Evolutionary conservation across 2,797 vertebrate species (phyloP).

Genomic region (Rallus crepitans): DNA sequence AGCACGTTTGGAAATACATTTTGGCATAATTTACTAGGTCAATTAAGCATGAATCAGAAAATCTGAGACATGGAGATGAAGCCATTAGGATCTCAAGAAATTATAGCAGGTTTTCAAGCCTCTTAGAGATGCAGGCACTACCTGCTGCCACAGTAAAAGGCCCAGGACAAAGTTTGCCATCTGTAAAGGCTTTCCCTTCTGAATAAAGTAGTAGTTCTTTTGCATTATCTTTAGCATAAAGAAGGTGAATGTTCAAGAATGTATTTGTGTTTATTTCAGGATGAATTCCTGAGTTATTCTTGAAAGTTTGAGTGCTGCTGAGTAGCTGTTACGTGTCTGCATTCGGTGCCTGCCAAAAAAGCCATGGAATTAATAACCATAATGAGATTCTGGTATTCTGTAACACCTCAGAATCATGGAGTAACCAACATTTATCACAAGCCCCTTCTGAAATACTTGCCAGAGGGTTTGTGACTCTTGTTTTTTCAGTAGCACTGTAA

Average conservation of each 20-base stretch:
- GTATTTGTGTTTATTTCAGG: not conserved
- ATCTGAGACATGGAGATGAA: conserved; percentile 5
- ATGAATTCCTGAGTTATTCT: not conserved
- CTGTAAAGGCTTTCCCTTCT: not conserved
- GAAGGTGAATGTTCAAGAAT: fast-evolving
- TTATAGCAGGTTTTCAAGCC: not conserved
- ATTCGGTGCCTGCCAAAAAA: not conserved
- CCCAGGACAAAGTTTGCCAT: not conserved
- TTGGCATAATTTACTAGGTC: conserved; percentile 54
- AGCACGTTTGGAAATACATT: conserved; percentile 2
- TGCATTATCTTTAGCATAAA: not conserved
- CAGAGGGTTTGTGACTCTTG: not conserved
- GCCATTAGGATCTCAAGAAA: conserved; percentile 23
- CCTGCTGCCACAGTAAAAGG: not conserved
- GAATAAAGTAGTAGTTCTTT: not conserved
- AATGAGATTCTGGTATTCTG: not conserved
- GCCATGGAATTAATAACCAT: not conserved
- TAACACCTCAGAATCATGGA: not conserved
- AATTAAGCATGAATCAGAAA: conserved; percentile 60
- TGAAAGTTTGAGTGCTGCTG: not conserved
- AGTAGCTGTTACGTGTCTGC: not conserved
- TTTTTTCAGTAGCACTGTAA: not conserved
- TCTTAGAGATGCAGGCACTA: not conserved
- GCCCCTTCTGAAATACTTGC: not conserved
- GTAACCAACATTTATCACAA: not conserved